Evolutionary conservation across 2,113 vertebrate genomes (phyloP).

Genomic region (Eptesicus fuscus): DNA sequence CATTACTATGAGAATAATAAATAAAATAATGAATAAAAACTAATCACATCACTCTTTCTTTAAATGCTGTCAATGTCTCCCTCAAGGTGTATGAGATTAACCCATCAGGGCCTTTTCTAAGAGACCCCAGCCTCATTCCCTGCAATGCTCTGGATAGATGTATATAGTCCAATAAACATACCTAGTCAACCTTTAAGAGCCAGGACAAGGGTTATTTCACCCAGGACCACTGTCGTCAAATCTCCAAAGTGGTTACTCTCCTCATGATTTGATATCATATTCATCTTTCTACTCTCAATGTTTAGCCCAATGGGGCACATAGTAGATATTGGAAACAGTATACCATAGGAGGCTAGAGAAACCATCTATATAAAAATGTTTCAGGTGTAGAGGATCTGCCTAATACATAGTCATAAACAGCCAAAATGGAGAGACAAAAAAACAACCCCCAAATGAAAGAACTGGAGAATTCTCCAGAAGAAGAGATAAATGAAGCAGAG

Average conservation of each 20-base stretch:
- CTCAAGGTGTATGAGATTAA: background rate
- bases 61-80: background rate
- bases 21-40: constrained; percentile 20
- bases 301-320: background rate
- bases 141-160: background rate
- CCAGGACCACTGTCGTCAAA: background rate
- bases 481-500: too few relatives aligned
- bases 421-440: too few relatives aligned
- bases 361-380: background rate
- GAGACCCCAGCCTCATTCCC: background rate
- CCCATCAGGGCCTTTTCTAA: background rate
- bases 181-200: background rate
- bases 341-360: background rate
- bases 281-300: background rate
- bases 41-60: background rate
- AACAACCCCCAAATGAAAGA: too few relatives aligned
- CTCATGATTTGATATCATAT: background rate
- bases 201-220: background rate
- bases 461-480: too few relatives aligned
- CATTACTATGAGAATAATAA: background rate
- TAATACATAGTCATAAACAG: too few relatives aligned
- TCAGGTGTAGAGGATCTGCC: background rate
- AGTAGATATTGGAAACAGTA: background rate
- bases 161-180: background rate
- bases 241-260: background rate